These are phyloP conservation scores for Corbicula japonica DNA, from an alignment of 2,888 invertebrate species.

Conservation along the genomic window DNA sequence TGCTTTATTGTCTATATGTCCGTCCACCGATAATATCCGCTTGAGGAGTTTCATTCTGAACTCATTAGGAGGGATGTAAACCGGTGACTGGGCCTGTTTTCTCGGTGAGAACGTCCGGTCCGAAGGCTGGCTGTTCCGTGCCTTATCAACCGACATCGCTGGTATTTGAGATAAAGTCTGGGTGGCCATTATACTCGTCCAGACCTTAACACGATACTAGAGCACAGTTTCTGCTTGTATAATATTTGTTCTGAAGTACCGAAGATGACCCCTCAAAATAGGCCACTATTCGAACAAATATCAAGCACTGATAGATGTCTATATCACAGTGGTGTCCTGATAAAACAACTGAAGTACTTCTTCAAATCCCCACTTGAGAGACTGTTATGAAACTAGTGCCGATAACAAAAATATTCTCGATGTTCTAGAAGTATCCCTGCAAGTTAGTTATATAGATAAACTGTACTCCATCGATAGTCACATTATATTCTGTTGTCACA, in stretches of 20 bases:
- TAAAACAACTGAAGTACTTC: slow-evolving; percentile 11
- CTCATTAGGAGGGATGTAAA: slow-evolving; percentile 69
- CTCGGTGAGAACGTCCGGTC: slow-evolving; percentile 13
- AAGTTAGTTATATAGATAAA: no score
- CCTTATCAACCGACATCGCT: slow-evolving; percentile 39
- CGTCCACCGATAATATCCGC: slow-evolving; percentile 69
- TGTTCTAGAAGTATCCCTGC: no score
- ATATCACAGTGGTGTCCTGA: background rate
- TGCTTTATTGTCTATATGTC: slow-evolving; percentile 66
- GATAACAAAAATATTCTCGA: no score
- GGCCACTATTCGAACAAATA: slow-evolving; percentile 10
- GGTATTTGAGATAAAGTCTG: slow-evolving; percentile 52
- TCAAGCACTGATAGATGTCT: background rate
- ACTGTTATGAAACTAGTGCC: background rate
- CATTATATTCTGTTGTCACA: no score
- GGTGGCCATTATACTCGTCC: slow-evolving; percentile 31
- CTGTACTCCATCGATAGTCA: no score
- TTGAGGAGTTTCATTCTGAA: slow-evolving; percentile 73
- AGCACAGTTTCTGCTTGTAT: no score
- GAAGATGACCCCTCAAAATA: slow-evolving; percentile 14
- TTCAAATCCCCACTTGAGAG: background rate
- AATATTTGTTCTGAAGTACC: no score
- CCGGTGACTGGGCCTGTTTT: slow-evolving; percentile 51
- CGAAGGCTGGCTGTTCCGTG: slow-evolving; percentile 13
- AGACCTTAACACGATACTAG: slow-evolving; percentile 5